Evolutionary conservation across 2,888 invertebrate species (phyloP).

Genomic region (Stegana nigrithorax): DNA sequence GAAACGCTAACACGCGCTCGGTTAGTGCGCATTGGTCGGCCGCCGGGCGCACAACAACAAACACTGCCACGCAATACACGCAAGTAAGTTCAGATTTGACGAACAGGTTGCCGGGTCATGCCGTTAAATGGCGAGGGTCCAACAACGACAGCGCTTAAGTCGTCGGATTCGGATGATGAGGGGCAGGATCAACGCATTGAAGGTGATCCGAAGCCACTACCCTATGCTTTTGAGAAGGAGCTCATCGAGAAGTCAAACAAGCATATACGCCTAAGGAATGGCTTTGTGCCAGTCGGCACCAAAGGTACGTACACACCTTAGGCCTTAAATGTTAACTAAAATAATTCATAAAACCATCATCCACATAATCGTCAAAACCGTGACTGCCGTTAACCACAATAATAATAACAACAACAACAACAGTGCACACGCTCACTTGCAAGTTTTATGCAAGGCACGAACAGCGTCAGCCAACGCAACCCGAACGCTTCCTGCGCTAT

Average conservation of each 20-base stretch:
- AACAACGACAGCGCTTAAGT: background rate
- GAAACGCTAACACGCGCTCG: slow-evolving; percentile 26
- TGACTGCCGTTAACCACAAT: no score
- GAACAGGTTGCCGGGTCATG: slow-evolving; percentile 16
- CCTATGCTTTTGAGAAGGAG: slow-evolving; percentile 65
- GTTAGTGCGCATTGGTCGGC: background rate
- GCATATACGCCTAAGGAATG: slow-evolving; percentile 52
- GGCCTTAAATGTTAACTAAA: no score
- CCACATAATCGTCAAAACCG: no score
- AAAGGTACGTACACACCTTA: slow-evolving; percentile 45
- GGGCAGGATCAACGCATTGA: slow-evolving; percentile 39
- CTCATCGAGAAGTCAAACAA: slow-evolving; percentile 59
- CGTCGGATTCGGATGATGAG: slow-evolving; percentile 7
- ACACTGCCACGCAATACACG: slow-evolving; percentile 30
- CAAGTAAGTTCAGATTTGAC: background rate
- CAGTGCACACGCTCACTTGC: slow-evolving; percentile 54
- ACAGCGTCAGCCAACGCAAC: slow-evolving; percentile 29
- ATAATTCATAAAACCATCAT: no score
- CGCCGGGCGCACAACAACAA: slow-evolving; percentile 42
- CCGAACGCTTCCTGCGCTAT: slow-evolving; percentile 28
- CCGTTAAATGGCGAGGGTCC: slow-evolving; percentile 20
- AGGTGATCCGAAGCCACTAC: slow-evolving; percentile 50
- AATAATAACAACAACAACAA: no score
- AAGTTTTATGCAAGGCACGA: slow-evolving; percentile 61
- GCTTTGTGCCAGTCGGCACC: slow-evolving; percentile 52